Evolutionary conservation across 2,113 vertebrate species (phyloP).

Genomic region (Ammodytes dubius): DNA sequence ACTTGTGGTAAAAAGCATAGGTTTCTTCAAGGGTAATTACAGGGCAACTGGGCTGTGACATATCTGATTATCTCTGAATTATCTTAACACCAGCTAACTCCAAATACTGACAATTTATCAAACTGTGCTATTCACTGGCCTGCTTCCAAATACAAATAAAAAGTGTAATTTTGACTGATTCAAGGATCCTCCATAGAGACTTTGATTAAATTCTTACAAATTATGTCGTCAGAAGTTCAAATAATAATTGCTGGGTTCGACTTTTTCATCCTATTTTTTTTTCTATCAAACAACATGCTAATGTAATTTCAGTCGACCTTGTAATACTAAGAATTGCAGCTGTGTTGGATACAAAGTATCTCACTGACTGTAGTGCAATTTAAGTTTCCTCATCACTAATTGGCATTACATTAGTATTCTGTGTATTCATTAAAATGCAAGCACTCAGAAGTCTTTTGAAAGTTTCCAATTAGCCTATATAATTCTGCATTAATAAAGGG

Average conservation of each 20-base stretch:
- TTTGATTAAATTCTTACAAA: conserved; percentile 47
- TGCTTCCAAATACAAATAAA: conserved; percentile 1
- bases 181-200: conserved; percentile 11
- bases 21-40: conserved; percentile 19
- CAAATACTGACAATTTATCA: conserved; percentile 19
- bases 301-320: conserved; percentile 24
- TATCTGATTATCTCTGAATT: conserved; percentile 37
- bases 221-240: conserved; percentile 37
- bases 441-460: conserved; percentile 40
- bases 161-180: conserved; percentile 29
- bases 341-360: conserved; percentile 25
- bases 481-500: conserved; percentile 51
- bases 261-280: background rate
- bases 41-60: conserved; percentile 30
- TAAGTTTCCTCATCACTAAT: conserved; percentile 36
- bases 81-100: conserved; percentile 29
- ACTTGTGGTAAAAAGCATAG: background rate
- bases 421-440: conserved; percentile 45
- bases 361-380: conserved; percentile 26
- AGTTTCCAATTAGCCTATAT: conserved; percentile 53
- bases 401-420: conserved; percentile 53
- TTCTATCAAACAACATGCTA: background rate
- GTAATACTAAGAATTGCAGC: conserved; percentile 18
- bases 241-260: conserved; percentile 27
- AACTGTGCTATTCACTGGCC: conserved; percentile 26